Evolutionary conservation across 1,140 invertebrate genomes (phyloP).

Genomic region (Grapholita molesta): DNA sequence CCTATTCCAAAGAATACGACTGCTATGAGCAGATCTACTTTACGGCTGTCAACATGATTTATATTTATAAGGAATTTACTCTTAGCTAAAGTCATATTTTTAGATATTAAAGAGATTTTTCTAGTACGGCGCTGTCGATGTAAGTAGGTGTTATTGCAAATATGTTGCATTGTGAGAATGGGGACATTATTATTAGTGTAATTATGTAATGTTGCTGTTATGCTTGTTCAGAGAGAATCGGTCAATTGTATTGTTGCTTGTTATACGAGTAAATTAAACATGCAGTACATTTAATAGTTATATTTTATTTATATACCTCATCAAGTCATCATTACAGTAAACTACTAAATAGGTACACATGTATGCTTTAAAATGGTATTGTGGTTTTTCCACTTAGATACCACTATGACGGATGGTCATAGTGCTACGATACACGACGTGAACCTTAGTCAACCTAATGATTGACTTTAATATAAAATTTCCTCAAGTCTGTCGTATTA

Average conservation of each 20-base stretch:
- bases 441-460: no score
- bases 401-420: no score
- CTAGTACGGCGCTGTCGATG: neutral
- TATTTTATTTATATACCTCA: neutral
- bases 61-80: slow-evolving; percentile 12
- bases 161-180: slow-evolving; percentile 2
- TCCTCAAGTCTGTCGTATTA: no score
- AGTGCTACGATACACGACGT: no score
- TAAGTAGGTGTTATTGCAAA: slow-evolving; percentile 3
- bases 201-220: slow-evolving; percentile 7
- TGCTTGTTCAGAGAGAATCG: slow-evolving; percentile 5
- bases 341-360: no score
- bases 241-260: slow-evolving; percentile 12
- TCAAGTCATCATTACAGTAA: neutral
- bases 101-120: slow-evolving; percentile 8
- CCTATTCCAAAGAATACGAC: slow-evolving; percentile 38
- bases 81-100: slow-evolving; percentile 10
- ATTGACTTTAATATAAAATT: no score
- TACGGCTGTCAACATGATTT: slow-evolving; percentile 3
- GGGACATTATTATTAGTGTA: neutral
- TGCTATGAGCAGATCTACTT: slow-evolving; percentile 21
- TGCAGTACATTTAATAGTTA: neutral
- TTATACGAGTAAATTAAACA: slow-evolving; percentile 12
- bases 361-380: neutral
- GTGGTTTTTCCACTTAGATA: no score